Conservation (phyloP, 2,113 vertebrate genomes). For the Stigmatopora argus region DNA sequence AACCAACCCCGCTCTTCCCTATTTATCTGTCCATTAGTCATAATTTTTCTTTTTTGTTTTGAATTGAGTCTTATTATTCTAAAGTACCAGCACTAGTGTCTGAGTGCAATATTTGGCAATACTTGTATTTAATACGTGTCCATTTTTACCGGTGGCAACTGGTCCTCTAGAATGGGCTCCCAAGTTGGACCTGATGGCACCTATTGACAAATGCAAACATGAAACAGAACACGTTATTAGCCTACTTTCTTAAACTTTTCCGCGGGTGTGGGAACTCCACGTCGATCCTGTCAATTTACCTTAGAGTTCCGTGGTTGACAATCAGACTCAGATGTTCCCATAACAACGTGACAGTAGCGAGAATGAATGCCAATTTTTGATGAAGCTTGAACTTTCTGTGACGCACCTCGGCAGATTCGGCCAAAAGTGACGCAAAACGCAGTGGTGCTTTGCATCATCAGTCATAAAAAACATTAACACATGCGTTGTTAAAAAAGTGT, state of each 20-base stretch:
- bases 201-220: conserved; percentile 32
- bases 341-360: background rate
- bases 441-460: conserved; percentile 12
- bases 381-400: background rate
- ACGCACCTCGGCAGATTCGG: conserved; percentile 1
- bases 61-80: too few relatives aligned
- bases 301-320: conserved; percentile 44
- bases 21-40: too few relatives aligned
- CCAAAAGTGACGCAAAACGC: background rate
- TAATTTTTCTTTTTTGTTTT: too few relatives aligned
- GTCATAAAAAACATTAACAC: background rate
- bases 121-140: background rate
- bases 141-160: conserved; percentile 61
- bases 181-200: conserved; percentile 65
- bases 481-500: fast-evolving
- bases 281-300: conserved; percentile 34
- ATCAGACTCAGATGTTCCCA: conserved; percentile 7
- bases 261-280: background rate
- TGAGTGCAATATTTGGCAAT: background rate
- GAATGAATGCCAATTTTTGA: background rate
- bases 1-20: too few relatives aligned
- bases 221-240: background rate
- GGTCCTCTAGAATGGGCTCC: conserved; percentile 54
- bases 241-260: background rate
- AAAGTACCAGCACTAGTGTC: too few relatives aligned